Evolutionary conservation across 1,140 invertebrate species (phyloP), one percentile per base, ranked within the genome.

Genomic region (Aphaenogaster ashmeadi): DNA sequence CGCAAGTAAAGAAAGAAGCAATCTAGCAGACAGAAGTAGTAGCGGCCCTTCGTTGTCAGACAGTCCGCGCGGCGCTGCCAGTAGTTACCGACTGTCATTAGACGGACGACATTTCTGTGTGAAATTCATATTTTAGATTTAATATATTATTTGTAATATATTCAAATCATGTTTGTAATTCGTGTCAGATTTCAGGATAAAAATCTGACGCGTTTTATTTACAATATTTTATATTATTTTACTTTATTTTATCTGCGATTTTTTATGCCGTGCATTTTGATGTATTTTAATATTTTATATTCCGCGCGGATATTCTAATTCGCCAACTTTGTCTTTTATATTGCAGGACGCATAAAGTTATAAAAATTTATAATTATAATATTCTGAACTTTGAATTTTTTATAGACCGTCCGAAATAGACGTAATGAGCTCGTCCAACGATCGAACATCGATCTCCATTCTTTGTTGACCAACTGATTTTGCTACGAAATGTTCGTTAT

Each of bases 11-110:
- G 9, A 71, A 38, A n/a, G 6, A 36, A 18, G 13, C 8, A 47
- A 18, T 18, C 15, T 15, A 64, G 27, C 47, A 3, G 13, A 52
- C 11, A 52, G 15, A 41, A 78, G 75, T 78, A 60, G 75, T 78
- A 60, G 1, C 0, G n/a, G 9, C 7, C 56, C 8, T 4, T 60
- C 21, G 15, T 62, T 44, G 38, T 62, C 75, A 47, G 38, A 78
- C 75, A 44, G 13, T 18, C 2, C 9, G 9, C 36, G 36, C 54
- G 18, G 2, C 36, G 15, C 15, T 8, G 8, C 8, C 54, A 60
- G 74, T 77, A 77, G 54, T 77, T 41, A 60, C 15, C 18, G 9
- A 60, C 21, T 6, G 21, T 60, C 7, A 60, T 77, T 77, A 47
- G 13, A 62, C 56, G 9, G 56, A 62, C 41, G 41, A 75, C 2